A percentile compares a stretch with the other conserved stretches of the same genome.
Conservation (phyloP, 2,888 invertebrate genomes). For the Drosophila melanosoma region DNA sequence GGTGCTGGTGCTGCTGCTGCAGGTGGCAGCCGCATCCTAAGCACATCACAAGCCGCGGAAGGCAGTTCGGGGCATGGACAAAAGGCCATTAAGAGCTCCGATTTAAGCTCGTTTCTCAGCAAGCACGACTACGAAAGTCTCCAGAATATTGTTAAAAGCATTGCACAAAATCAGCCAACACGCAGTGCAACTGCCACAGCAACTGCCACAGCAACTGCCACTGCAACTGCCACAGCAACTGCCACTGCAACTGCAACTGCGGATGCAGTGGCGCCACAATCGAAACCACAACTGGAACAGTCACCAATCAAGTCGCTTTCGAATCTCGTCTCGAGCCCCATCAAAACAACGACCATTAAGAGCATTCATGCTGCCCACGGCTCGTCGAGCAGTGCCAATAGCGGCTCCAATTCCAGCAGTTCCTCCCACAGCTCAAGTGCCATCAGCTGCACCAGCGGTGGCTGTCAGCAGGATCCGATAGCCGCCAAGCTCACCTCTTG, state of each 20-base stretch:
- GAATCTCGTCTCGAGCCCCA: conserved; percentile 87
- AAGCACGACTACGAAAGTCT: conserved; percentile 82
- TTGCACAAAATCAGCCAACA: conserved; percentile 70
- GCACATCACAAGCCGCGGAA: conserved; percentile 14
- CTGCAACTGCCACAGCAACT: background rate
- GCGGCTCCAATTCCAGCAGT: conserved; percentile 13
- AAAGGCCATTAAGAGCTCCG: conserved; percentile 63
- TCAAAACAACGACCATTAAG: conserved; percentile 83
- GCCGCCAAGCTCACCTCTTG: conserved; percentile 85
- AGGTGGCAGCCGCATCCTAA: background rate
- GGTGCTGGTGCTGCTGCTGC: background rate
- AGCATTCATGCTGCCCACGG: conserved; percentile 72
- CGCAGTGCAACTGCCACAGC: conserved; percentile 33
- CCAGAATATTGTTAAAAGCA: conserved; percentile 82
- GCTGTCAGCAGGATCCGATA: conserved; percentile 84
- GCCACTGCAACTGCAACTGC: conserved; percentile 2
- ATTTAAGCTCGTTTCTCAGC: conserved; percentile 78
- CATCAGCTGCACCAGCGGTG: conserved; percentile 44
- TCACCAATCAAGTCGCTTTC: conserved; percentile 88
- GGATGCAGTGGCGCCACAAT: background rate
- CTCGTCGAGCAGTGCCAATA: background rate
- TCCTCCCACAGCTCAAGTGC: conserved; percentile 26
- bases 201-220: background rate
- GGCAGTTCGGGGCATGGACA: conserved; percentile 8
- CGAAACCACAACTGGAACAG: conserved; percentile 82